These are phyloP conservation scores for Salpingus planirostris DNA, from an alignment of 2,888 invertebrate genomes.

Conservation along the genomic window DNA sequence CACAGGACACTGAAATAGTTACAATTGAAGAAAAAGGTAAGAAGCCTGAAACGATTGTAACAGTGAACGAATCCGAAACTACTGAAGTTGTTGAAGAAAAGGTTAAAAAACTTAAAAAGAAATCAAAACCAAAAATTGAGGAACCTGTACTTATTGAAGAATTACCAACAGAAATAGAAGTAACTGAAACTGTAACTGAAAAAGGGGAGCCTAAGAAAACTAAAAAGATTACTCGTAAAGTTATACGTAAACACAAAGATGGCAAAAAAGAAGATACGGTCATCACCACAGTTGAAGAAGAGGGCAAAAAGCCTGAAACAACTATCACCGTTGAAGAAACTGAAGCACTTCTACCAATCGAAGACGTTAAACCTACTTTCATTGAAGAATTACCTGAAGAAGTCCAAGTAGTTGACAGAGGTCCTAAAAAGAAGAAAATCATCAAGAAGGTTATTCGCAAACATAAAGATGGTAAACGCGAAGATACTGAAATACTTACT, in stretches of 20 bases:
- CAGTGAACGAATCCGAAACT: conserved; percentile 20
- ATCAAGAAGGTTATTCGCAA: conserved; percentile 45
- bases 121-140: conserved; percentile 25
- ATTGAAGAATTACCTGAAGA: conserved; percentile 24
- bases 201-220: conserved; percentile 17
- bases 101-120: conserved; percentile 40
- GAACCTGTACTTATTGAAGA: conserved; percentile 12
- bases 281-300: conserved; percentile 31
- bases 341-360: conserved; percentile 8
- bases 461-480: conserved; percentile 33
- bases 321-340: conserved; percentile 21
- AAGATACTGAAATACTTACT: conserved; percentile 32
- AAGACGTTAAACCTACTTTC: too few relatives aligned
- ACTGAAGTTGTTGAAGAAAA: conserved; percentile 39
- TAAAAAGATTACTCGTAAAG: conserved; percentile 26
- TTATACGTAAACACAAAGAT: too few relatives aligned
- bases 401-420: conserved; percentile 33
- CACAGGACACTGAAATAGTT: conserved; percentile 41
- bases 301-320: conserved; percentile 21
- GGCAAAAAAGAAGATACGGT: conserved; percentile 27
- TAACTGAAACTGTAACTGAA: conserved; percentile 20
- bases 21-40: conserved; percentile 41
- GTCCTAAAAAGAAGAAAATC: conserved; percentile 34
- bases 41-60: conserved; percentile 37
- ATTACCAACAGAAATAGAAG: conserved; percentile 19